Base-by-base conservation (phyloP, 2,888 invertebrate genomes). In the Temnothorax ravouxi region DNA sequence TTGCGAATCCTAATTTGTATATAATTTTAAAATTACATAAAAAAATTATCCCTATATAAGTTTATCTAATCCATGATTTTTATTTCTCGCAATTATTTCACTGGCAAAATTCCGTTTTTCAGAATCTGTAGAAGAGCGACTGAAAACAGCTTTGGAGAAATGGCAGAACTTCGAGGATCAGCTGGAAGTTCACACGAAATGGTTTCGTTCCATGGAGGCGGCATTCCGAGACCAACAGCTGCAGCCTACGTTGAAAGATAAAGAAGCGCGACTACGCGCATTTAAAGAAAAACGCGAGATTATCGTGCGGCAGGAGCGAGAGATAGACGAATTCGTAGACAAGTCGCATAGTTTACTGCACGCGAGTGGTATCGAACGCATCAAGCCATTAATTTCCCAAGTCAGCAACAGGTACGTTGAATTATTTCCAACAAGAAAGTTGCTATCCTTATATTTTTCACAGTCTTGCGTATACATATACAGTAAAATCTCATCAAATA, bases 151-250 rank as follows among this genome's bases (percentile, higher is more conserved):
- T 0, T 95, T 98, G 1, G 96, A 96, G 74, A 97, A 97, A 93
- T 99, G 99, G 99, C 96, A 97, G 89, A 97, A 97, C 84, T 99
- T 99, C 94, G 99, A 99, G 93, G 96, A 96, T 64, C 97, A 97
- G 47, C 96, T 98, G 62, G 98, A 98, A 88, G 96, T 96, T 38
- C 96, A 98, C 50, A 97, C 97, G 15, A 97, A 97, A 90, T 99
- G 99, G 99, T 97, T 99, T 88, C 97, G 98, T 92, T 96, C 96
- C 44, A 97, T 97, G 94, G 99, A 99, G 95, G 96, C 97, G 11
- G 96, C 97, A 80, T 97, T 99, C 93, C 97, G 98, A 76, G 98
- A 99, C 91, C 98, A 98, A 94, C 97, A 97, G 88, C 95, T 98
- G 3, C 97, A 98, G 93, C 97, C 97, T 0, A 97, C 97, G 0